These are phyloP conservation scores for Sericinus montela DNA, from an alignment of 2,888 invertebrate species.

Conservation along the genomic window DNA sequence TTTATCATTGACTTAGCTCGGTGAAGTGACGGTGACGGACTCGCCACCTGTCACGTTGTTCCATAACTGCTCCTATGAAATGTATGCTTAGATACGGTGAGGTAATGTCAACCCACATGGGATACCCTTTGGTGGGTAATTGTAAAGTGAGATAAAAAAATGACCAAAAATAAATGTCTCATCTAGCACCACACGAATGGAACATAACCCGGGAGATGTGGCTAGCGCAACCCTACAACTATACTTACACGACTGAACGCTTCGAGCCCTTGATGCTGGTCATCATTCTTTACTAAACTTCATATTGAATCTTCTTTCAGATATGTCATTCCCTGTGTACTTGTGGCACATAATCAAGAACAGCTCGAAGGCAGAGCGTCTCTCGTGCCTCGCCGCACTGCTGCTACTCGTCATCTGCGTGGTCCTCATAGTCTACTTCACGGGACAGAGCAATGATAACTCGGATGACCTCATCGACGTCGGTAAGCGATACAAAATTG, in stretches of 20 bases:
- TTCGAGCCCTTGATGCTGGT: conserved; percentile 53
- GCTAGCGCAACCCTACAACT: conserved; percentile 39
- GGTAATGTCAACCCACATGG: too few species aligned
- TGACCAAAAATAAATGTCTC: too few species aligned
- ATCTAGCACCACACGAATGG: conserved; percentile 54
- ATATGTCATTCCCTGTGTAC: conserved; percentile 47
- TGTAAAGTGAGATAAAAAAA: too few species aligned
- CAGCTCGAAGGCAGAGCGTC: conserved; percentile 52
- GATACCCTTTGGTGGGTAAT: too few species aligned
- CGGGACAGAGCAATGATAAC: conserved; percentile 30
- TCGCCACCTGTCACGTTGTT: too few species aligned
- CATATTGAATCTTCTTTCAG: conserved; percentile 35
- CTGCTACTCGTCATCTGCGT: conserved; percentile 32
- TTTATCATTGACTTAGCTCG: too few species aligned
- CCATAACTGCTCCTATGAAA: too few species aligned
- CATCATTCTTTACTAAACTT: conserved; percentile 40
- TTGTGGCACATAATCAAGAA: conserved; percentile 50
- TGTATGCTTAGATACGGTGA: too few species aligned
- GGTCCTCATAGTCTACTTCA: conserved; percentile 42
- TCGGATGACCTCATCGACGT: conserved; percentile 9
- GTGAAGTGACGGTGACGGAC: too few species aligned
- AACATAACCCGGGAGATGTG: conserved; percentile 58
- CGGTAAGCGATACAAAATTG: conserved; percentile 5
- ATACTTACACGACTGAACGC: conserved; percentile 17
- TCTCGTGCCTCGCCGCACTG: conserved; percentile 45